Evolutionary conservation across 1,140 invertebrate species (phyloP).

Genomic region (Trichogramma pretiosum): DNA sequence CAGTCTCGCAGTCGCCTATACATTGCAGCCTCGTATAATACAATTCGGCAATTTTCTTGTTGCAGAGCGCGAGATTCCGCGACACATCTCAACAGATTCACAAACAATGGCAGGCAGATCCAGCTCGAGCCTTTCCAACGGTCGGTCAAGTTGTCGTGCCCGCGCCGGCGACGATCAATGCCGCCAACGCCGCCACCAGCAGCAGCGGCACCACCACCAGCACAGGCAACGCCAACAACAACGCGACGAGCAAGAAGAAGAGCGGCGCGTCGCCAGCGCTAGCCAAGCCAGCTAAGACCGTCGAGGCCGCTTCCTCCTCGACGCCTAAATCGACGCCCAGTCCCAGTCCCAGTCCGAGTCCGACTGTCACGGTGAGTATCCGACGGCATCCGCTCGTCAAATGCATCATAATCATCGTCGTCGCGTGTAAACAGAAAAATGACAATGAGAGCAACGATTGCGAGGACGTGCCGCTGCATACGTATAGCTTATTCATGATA

Average conservation of each 20-base stretch:
- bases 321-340: constrained; percentile 40
- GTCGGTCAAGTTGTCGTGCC: constrained; percentile 28
- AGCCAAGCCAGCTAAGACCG: constrained; percentile 23
- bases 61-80: constrained; percentile 40
- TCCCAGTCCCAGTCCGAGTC: constrained; percentile 38
- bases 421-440: too few species aligned
- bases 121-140: constrained; percentile 39
- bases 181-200: background rate
- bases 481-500: too few species aligned
- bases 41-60: constrained; percentile 10
- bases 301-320: constrained; percentile 13
- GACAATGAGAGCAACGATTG: too few species aligned
- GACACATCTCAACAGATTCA: constrained; percentile 45
- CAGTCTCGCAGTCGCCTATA: too few species aligned
- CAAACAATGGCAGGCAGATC: constrained; percentile 43
- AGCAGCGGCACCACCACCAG: background rate
- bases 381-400: too few species aligned
- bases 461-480: too few species aligned
- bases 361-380: constrained; percentile 34
- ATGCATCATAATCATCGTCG: too few species aligned
- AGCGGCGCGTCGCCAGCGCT: constrained; percentile 33
- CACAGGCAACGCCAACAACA: background rate
- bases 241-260: constrained; percentile 13
- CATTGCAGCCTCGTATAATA: too few species aligned
- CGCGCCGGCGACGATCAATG: background rate